phyloP scores from a whole-genome alignment of 2,888 invertebrate species.

The Amaurobius ferox region DNA sequence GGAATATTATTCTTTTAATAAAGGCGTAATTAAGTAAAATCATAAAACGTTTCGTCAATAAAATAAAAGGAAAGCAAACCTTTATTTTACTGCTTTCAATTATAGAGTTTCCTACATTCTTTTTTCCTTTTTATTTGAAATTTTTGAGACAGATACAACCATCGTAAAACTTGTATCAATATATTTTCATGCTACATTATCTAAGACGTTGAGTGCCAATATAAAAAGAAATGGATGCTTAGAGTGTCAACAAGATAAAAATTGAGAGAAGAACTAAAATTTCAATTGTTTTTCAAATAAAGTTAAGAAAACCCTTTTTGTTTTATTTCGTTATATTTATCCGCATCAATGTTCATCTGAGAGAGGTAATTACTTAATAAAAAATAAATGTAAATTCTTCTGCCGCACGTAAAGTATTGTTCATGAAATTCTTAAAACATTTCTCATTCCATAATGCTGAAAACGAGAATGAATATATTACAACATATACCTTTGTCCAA shows the following conservation, averaged over 20 bases:
- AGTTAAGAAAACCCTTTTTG: background rate
- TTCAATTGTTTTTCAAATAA: background rate
- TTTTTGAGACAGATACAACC: background rate
- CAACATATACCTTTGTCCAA: too few species aligned
- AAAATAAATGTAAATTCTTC: too few species aligned
- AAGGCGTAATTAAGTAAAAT: too few species aligned
- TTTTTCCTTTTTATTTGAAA: background rate
- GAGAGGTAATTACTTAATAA: too few species aligned
- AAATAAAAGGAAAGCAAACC: slow-evolving; percentile 11
- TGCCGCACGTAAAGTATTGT: too few species aligned
- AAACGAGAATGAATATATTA: too few species aligned
- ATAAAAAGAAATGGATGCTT: background rate
- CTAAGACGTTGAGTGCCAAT: background rate
- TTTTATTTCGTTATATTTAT: too few species aligned
- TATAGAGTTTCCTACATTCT: background rate
- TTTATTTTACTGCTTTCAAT: background rate
- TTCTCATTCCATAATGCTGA: too few species aligned
- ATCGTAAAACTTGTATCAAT: slow-evolving; percentile 11
- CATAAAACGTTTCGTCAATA: background rate
- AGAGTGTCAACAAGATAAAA: background rate
- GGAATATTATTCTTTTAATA: too few species aligned
- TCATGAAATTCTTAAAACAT: too few species aligned
- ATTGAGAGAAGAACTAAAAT: background rate
- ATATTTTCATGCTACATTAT: background rate
- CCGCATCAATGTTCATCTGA: too few species aligned